Conservation (phyloP, 2,797 vertebrate species). For the Limosa lapponica region DNA sequence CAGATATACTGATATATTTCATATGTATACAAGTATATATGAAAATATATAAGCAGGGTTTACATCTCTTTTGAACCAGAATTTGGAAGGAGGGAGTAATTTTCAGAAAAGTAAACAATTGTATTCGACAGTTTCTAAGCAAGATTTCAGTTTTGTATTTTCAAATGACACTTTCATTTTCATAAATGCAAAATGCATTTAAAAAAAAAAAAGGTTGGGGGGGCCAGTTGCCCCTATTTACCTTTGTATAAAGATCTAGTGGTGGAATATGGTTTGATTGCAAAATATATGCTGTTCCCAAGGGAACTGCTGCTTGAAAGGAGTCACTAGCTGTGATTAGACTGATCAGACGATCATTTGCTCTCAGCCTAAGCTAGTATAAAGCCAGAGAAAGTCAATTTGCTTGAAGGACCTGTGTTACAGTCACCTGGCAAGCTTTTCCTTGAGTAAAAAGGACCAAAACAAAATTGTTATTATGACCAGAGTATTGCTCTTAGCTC, state of each 20-base stretch:
- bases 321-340: slow-evolving; percentile 12
- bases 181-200: slow-evolving; percentile 5
- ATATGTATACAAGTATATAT: background rate
- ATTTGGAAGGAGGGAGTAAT: background rate
- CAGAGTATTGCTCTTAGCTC: background rate
- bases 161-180: background rate
- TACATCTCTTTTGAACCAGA: background rate
- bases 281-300: slow-evolving; percentile 64
- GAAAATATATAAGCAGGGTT: background rate
- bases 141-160: background rate
- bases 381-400: background rate
- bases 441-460: background rate
- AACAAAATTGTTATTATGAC: background rate
- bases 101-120: background rate
- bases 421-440: background rate
- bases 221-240: background rate
- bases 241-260: background rate
- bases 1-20: background rate
- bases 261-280: slow-evolving; percentile 19
- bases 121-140: background rate
- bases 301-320: slow-evolving; percentile 57
- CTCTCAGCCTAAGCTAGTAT: background rate
- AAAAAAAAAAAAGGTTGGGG: background rate
- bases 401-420: background rate
- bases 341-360: slow-evolving; percentile 2